These are phyloP conservation scores for Pseudochromis fuscus DNA, from an alignment of 2,797 vertebrate species.

Conservation along the genomic window DNA sequence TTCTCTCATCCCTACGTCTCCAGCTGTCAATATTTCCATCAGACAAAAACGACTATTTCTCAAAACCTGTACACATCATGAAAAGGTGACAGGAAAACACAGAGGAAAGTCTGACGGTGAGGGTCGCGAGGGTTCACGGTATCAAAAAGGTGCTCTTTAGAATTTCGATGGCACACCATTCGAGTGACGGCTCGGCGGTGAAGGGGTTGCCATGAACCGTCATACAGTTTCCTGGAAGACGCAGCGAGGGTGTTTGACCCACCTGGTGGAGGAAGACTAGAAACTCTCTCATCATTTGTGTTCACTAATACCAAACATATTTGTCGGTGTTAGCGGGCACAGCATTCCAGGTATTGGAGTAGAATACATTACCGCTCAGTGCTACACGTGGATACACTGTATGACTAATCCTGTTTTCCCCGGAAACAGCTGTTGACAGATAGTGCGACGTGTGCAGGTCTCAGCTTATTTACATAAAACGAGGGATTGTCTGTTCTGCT, in stretches of 20 bases:
- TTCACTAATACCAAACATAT: constrained; percentile 9
- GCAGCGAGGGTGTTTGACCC: constrained; percentile 1
- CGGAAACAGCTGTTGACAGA: constrained; percentile 23
- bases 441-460: constrained; percentile 14
- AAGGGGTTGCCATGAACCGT: background rate
- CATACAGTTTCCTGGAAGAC: background rate
- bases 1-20: background rate
- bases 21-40: constrained; percentile 9
- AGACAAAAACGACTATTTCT: background rate
- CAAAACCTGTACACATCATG: background rate
- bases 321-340: constrained; percentile 7
- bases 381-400: background rate
- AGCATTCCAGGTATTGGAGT: constrained; percentile 6
- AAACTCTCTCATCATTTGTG: background rate
- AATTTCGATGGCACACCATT: constrained; percentile 9
- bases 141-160: constrained; percentile 6
- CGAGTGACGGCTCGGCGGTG: constrained; percentile 1
- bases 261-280: background rate
- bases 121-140: background rate
- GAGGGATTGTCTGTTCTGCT: constrained; percentile 4
- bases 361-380: constrained; percentile 13
- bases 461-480: constrained; percentile 16
- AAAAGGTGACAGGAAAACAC: constrained; percentile 15
- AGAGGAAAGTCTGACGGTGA: background rate
- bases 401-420: constrained; percentile 21